phyloP scores from a whole-genome alignment of 2,113 vertebrate genomes.

The Setophaga petechia region DNA sequence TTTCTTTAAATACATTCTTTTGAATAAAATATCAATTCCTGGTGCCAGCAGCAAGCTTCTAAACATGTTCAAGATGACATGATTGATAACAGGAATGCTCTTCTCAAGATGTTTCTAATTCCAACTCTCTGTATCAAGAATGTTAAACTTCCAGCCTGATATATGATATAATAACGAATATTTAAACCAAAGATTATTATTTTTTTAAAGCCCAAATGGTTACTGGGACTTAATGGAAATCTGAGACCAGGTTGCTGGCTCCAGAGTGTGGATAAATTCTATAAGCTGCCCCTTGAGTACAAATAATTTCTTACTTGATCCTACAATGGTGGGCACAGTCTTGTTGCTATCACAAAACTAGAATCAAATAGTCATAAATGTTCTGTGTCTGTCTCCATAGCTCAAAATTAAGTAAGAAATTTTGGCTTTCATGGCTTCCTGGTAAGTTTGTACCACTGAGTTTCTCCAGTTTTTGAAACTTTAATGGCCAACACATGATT shows the following conservation, averaged over 20 bases:
- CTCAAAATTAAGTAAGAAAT: neutral
- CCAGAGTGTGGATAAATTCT: neutral
- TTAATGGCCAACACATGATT: neutral
- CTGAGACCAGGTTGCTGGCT: conserved; percentile 43
- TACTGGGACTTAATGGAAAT: conserved; percentile 41
- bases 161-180: conserved; percentile 55
- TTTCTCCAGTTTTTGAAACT: neutral
- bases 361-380: neutral
- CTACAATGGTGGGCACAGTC: neutral
- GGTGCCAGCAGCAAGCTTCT: conserved; percentile 72
- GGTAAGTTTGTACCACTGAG: neutral
- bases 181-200: conserved; percentile 46
- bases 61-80: conserved; percentile 77
- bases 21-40: conserved; percentile 78
- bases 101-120: conserved; percentile 79
- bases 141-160: conserved; percentile 56
- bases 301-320: neutral
- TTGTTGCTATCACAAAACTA: neutral
- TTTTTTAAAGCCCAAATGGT: conserved; percentile 33
- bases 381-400: neutral
- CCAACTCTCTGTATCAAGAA: conserved; percentile 66
- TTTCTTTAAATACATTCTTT: conserved; percentile 79
- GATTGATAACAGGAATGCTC: conserved; percentile 76
- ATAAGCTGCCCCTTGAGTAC: neutral
- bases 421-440: neutral